Evolutionary conservation across 2,113 vertebrate species (phyloP), one percentile per base, ranked within the genome.

Genomic region (Datnioides undecimradiatus): DNA sequence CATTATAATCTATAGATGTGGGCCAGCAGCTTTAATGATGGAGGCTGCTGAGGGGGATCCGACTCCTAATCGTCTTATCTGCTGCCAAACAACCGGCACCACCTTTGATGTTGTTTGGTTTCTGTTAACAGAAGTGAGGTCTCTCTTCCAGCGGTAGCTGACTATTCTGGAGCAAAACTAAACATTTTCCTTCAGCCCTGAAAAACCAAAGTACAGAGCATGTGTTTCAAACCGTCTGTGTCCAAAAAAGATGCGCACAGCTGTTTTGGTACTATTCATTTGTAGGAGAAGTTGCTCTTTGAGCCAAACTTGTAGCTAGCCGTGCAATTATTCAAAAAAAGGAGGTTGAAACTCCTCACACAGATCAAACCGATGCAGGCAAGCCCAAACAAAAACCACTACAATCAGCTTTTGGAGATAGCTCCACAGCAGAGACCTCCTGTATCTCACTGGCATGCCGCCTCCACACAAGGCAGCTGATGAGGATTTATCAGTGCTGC

Each of bases 21-120:
- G 70, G 86, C 73, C 73, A 76, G 72, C 85, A 54, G 74, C 77
- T 85, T 82, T 40, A 79, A 72, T 73, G 76, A 78, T 27, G 79
- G 69, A 59, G 73, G 73, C 40, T 41, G 82, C 52, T 38, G 82
- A 38, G 76, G 73, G 69, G 31, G 51, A 76, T 70, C 54, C 4
- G 21, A 6, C 58, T 87, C 33, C 73, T 77, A 65, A 46, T 79
- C 45, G 46, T 87, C 60, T 87, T 64, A 78, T 87, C 80, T 80
- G 59, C 58, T 80, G 83, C 80, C 80, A 85, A 79, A 71, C 62
- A 80, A 78, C 75, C 80, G 63, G 52, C 55, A 1, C n/a, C 69
- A 69, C 52, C 82, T 88, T 82, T 87, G 76, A 89, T 88, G 76
- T 54, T 34, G 52, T 70, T 66, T 55, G 64, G 27, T 55, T 73